Base-by-base conservation (phyloP, 2,113 vertebrate species). In the Craseonycteris thonglongyai region DNA sequence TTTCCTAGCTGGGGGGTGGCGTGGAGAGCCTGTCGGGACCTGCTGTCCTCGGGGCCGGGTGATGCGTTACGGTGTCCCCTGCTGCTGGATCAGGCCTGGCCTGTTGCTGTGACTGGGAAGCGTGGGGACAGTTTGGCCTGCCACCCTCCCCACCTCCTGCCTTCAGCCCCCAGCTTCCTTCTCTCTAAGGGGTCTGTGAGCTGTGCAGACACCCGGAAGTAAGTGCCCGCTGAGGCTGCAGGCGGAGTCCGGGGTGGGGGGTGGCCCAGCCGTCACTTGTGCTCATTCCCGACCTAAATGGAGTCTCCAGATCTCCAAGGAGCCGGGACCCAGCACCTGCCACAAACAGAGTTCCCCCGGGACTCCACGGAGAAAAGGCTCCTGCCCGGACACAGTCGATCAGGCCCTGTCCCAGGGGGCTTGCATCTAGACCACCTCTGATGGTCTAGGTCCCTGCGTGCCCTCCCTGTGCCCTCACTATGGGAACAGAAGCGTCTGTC, bases 21-120 rank as follows among this genome's bases (percentile, higher is more conserved):
- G 18, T 1, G 8, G 30, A 45, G 5, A 49, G 21, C n/a, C 2
- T 6, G 3, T 5, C 54, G 58, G 71, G 5, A 28, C 30, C 71
- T 58, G 16, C 3, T 0, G 4, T 9, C 7, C 0, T 13, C 14
- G 18, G 40, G 49, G 7, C 21, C 3, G 47, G 22, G 6, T 8
- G n/a, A 75, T 19, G 59, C 3, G 35, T 90, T 18, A 22, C 0
- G 4, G 40, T 51, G 33, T 28, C 68, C 6, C 15, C 30, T 0
- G 49, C 63, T 71, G 47, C 22, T 2, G 12, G n/a, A n/a, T 12
- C 42, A 16, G 88, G 54, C 71, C 22, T 61, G 28, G 54, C 58
- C 24, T 30, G 9, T 26, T 22, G 45, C 15, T 14, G 5, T 7
- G 51, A 49, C 45, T 7, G 16, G 21, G 22, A 68, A 9, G 42